Evolutionary conservation across 2,113 vertebrate species (phyloP).

Genomic region (Tachysurus vachellii): DNA sequence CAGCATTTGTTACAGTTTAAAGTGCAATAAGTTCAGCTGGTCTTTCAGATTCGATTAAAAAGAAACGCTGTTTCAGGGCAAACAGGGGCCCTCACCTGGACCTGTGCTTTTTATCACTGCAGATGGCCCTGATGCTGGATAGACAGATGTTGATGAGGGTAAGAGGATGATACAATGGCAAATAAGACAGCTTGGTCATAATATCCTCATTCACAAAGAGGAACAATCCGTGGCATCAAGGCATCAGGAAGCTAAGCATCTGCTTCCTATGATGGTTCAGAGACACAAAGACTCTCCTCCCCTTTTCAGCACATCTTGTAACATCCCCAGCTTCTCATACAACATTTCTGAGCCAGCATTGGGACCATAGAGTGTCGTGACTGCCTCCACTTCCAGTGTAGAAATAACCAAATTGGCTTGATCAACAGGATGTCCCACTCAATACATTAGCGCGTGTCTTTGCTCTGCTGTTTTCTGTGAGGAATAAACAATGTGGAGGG

Average conservation of each 20-base stretch:
- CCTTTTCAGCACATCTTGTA: constrained; percentile 54
- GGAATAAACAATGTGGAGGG: constrained; percentile 61
- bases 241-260: constrained; percentile 50
- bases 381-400: constrained; percentile 62
- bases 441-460: constrained; percentile 53
- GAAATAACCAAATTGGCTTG: constrained; percentile 62
- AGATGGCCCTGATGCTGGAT: constrained; percentile 54
- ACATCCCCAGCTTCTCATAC: constrained; percentile 57
- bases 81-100: constrained; percentile 23
- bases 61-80: neutral
- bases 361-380: constrained; percentile 63
- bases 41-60: constrained; percentile 15
- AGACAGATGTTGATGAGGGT: constrained; percentile 61
- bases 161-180: constrained; percentile 63
- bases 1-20: constrained; percentile 25
- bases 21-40: neutral
- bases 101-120: constrained; percentile 26
- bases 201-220: constrained; percentile 60
- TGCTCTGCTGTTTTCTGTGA: constrained; percentile 68
- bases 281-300: constrained; percentile 54
- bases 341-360: constrained; percentile 59
- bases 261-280: constrained; percentile 64
- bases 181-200: constrained; percentile 64
- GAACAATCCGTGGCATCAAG: constrained; percentile 10
- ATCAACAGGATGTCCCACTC: constrained; percentile 51